Base-by-base conservation (phyloP, 1,140 invertebrate species). In the Thaumetopoea pityocampa region DNA sequence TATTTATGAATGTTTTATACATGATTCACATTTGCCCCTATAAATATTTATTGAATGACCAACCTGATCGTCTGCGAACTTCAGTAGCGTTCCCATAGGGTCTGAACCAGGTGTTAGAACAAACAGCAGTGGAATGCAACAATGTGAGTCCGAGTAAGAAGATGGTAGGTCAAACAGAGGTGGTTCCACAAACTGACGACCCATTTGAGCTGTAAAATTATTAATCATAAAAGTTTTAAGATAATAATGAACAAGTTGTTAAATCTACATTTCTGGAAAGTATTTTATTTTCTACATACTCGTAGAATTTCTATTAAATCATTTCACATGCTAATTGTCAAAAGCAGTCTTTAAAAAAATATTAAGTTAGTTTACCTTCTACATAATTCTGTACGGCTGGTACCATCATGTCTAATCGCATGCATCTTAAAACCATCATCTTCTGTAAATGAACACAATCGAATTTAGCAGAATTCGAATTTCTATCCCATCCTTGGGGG, bases 61-160 rank as follows among this genome's bases (percentile, higher is more conserved):
- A n/a, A 83, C 85, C 69, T 94, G 91, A 74, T 97, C 95, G 49
- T 98, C 95, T n/a, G 96, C 96, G 85, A 96, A 96, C 69, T 94
- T 93, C 0, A 95, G 77, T 8, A 96, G 64, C 1, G 93, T 89
- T 3, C 93, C 92, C 66, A 94, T 95, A 0, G 97, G 96, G 88
- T 98, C 96, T 4, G 94, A 93, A 5, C 96, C 96, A 4, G 96
- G 95, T 2, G 96, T 97, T 7, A 98, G 74, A 2, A 98, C 89
- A 69, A 98, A 98, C 55, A 98, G 90, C 12, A 99, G 71, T 0
- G 97, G 97, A 6, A 94, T 90, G 48, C 88, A 91, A 60, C 91
- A 92, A 44, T 94, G 91, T 0, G 96, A 98, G 69, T 98, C 96
- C 0, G 85, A 84, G 66, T 92, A 98, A 0, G 93, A 94, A 1